Evolutionary conservation across 2,888 invertebrate genomes (phyloP).

Genomic region (Cheilosia variabilis): DNA sequence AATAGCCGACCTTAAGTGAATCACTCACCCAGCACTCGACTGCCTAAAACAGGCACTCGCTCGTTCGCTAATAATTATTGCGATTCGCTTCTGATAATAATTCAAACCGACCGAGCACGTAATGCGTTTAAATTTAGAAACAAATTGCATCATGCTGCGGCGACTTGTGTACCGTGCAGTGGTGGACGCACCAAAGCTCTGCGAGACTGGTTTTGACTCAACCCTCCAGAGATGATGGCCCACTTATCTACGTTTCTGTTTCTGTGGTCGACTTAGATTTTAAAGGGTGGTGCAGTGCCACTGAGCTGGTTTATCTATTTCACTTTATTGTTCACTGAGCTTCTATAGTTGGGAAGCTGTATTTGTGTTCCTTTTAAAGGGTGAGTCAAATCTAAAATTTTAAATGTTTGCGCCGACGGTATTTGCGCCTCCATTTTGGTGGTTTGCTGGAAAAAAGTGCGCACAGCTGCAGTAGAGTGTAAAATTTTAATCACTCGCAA

Average conservation of each 20-base stretch:
- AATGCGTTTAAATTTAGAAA: slow-evolving; percentile 68
- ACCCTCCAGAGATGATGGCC: slow-evolving; percentile 30
- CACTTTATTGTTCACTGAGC: slow-evolving; percentile 42
- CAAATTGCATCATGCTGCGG: slow-evolving; percentile 38
- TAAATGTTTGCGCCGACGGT: slow-evolving; percentile 37
- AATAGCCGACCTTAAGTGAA: slow-evolving; percentile 59
- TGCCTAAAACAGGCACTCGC: slow-evolving; percentile 24
- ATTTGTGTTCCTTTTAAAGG: neutral
- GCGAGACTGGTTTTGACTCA: slow-evolving; percentile 38
- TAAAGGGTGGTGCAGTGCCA: slow-evolving; percentile 28
- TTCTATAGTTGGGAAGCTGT: neutral
- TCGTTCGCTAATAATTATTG: slow-evolving; percentile 50
- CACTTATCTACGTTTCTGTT: slow-evolving; percentile 11
- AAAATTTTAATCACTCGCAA: slow-evolving; percentile 62
- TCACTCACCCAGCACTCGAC: slow-evolving; percentile 48
- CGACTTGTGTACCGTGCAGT: neutral
- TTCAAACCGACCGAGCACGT: slow-evolving; percentile 46
- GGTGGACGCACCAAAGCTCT: slow-evolving; percentile 15
- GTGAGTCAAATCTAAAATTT: slow-evolving; percentile 17
- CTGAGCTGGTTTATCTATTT: slow-evolving; percentile 34
- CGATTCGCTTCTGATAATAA: slow-evolving; percentile 48
- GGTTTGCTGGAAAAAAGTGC: slow-evolving; percentile 28
- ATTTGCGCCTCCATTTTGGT: neutral
- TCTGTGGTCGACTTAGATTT: slow-evolving; percentile 44
- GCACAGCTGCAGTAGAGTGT: slow-evolving; percentile 56